phyloP scores from a whole-genome alignment of 2,888 invertebrate genomes.

The Chrysolina oricalcia region DNA sequence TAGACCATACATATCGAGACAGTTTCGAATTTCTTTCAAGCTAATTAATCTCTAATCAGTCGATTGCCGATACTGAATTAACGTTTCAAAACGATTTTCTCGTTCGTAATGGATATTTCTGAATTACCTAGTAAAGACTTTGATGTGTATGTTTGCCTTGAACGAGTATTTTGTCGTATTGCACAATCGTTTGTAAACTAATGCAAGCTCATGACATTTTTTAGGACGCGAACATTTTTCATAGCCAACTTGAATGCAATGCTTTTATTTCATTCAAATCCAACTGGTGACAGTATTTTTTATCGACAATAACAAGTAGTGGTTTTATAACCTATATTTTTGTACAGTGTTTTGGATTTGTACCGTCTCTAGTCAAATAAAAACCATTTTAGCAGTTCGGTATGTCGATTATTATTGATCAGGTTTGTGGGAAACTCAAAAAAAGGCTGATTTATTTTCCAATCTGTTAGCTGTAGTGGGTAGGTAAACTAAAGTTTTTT shows the following conservation, averaged over 20 bases:
- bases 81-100: neutral
- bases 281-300: no score
- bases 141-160: neutral
- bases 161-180: slow-evolving; percentile 7
- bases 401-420: no score
- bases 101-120: neutral
- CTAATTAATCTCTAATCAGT: slow-evolving; percentile 28
- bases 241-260: neutral
- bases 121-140: neutral
- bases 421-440: no score
- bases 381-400: no score
- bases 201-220: neutral
- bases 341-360: no score
- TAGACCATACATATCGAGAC: slow-evolving; percentile 32
- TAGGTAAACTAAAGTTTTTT: no score
- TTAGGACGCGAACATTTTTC: neutral
- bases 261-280: neutral
- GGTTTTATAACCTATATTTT: no score
- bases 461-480: no score
- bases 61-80: neutral
- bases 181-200: slow-evolving; percentile 22
- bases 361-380: no score
- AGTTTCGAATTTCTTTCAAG: slow-evolving; percentile 29
- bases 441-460: no score
- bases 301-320: no score